Conservation (phyloP, 2,888 invertebrate species). For the Scaptodrosophila latifasciaeformis region DNA sequence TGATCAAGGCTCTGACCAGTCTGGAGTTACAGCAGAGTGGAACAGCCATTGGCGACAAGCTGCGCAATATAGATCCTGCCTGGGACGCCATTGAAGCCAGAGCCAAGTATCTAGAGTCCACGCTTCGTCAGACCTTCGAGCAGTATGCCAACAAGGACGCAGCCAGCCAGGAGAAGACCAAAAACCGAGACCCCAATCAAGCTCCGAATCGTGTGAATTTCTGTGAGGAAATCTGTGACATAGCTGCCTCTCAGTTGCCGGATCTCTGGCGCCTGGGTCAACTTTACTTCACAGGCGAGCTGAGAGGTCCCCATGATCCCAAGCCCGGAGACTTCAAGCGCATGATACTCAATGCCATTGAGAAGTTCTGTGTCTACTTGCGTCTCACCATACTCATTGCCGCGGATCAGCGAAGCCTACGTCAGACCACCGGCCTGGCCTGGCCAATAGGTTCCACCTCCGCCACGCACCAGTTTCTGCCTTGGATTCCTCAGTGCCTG, state of each 20-base stretch:
- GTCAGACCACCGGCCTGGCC: conserved; percentile 66
- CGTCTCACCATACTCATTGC: conserved; percentile 83
- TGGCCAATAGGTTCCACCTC: conserved; percentile 77
- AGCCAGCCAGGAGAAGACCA: conserved; percentile 66
- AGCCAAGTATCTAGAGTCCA: conserved; percentile 82
- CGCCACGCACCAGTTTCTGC: conserved; percentile 77
- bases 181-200: conserved; percentile 69
- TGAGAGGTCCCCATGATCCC: conserved; percentile 85
- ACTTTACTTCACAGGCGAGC: conserved; percentile 92
- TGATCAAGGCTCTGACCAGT: conserved; percentile 87
- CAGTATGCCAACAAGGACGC: conserved; percentile 71
- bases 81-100: conserved; percentile 95
- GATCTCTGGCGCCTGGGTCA: conserved; percentile 97
- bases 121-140: conserved; percentile 73
- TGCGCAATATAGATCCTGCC: conserved; percentile 87
- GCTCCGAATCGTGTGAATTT: conserved; percentile 83
- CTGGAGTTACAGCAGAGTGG: conserved; percentile 78
- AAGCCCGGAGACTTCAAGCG: conserved; percentile 87
- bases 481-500: conserved; percentile 88
- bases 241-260: conserved; percentile 86
- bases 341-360: conserved; percentile 86
- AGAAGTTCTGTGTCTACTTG: conserved; percentile 84
- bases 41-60: conserved; percentile 68
- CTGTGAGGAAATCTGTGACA: conserved; percentile 86
- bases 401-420: conserved; percentile 76